phyloP scores from a whole-genome alignment of 2,113 vertebrate genomes.

The Notiomystis cincta region DNA sequence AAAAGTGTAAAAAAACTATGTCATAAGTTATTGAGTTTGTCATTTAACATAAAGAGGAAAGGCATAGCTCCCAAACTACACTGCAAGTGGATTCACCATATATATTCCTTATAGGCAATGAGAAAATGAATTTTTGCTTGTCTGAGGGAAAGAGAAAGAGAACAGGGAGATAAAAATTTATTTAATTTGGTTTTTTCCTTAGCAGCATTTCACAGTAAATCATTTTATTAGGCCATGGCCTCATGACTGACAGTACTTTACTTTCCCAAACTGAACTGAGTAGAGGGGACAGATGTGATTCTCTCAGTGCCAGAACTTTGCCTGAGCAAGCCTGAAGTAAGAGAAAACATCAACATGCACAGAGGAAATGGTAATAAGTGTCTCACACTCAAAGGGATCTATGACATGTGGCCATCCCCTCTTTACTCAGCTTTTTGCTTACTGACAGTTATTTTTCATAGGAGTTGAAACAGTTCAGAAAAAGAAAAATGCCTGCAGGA shows the following conservation, averaged over 20 bases:
- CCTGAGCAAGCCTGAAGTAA: neutral
- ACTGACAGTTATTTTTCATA: neutral
- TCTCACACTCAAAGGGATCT: neutral
- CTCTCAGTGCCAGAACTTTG: neutral
- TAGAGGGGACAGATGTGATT: neutral
- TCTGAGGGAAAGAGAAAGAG: neutral
- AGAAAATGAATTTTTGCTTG: neutral
- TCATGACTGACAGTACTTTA: neutral
- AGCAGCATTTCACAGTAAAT: neutral
- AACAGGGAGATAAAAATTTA: neutral
- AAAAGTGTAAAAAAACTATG: neutral
- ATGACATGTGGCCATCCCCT: neutral
- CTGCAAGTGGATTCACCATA: neutral
- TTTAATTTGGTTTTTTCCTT: neutral
- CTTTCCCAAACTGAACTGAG: neutral
- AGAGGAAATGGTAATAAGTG: neutral
- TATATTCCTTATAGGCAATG: neutral
- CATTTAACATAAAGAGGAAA: neutral
- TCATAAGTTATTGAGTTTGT: fast-evolving
- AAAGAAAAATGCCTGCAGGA: neutral
- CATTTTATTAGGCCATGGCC: neutral
- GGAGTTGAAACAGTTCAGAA: neutral
- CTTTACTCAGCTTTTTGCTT: neutral
- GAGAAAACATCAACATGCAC: neutral
- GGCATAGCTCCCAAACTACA: neutral